Base-by-base conservation (phyloP, 2,888 invertebrate genomes). In the Timandra comae region DNA sequence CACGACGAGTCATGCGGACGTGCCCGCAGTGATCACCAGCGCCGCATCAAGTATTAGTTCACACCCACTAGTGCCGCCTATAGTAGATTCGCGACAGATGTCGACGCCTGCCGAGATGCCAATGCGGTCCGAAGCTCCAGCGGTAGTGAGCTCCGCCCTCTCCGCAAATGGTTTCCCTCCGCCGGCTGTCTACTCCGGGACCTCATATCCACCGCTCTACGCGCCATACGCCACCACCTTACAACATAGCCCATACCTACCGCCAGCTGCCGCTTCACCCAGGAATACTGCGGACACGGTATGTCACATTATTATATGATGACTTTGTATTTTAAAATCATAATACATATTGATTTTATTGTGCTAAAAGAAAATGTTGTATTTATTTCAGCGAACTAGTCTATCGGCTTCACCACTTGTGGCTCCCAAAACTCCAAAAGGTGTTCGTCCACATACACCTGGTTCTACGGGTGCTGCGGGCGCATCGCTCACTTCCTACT, bases 141-240 rank as follows among this genome's bases (percentile, higher is more conserved):
- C 69, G 41, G 61, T 80, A 42, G 63, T 79, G 78, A 90, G 58
- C 86, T 89, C 93, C 6, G 91, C 92, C 2, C 90, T 92, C 56
- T 88, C 91, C 38, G 87, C 91, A 44, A 89, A 74, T 36, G 80
- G 84, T 22, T 84, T 73, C 51, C 82, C 82, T 19, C 88, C 94
- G 43, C 94, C 94, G 54, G 91, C 93, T 13, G 63, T 93, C 1
- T 94, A 93, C 67, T 89, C 92, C 33, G 76, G 73, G n/a, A 65
- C 68, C 22, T 57, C 74, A 22, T 81, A 80, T 45, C 90, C 91
- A 43, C 90, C 91, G 22, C 85, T 95, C 42, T 95, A 95, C 64
- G 91, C 94, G 7, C 94, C 94, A 0, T 94, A 93, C 62, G 91
- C 92, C 37, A 88, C 91, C 38, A 88, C 91, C 34, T 69, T 91